Evolutionary conservation across 2,113 vertebrate species (phyloP).

Genomic region (Casuarius casuarius): DNA sequence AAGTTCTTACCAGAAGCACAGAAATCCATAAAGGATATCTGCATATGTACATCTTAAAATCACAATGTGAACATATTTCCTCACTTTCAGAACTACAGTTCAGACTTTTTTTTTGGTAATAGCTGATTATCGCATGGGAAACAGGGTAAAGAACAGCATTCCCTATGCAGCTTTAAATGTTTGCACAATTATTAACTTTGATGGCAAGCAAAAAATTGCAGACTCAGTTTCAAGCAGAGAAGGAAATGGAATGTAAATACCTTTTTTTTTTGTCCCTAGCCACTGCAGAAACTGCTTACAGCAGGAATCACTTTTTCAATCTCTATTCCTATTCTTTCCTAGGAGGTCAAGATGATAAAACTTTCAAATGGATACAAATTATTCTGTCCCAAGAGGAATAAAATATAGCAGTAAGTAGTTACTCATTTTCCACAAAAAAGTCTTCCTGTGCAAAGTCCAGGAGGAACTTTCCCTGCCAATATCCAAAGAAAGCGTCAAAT

Average conservation of each 20-base stretch:
- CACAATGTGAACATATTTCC: background rate
- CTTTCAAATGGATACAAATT: slow-evolving; percentile 5
- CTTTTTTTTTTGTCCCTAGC: background rate
- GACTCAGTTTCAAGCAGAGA: background rate
- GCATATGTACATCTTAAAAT: background rate
- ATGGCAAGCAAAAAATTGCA: background rate
- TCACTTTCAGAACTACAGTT: background rate
- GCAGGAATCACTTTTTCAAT: background rate
- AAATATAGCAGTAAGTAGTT: background rate
- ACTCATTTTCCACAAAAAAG: slow-evolving; percentile 15
- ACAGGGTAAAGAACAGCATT: background rate
- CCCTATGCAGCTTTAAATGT: background rate
- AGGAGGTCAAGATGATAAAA: background rate
- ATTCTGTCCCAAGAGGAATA: background rate
- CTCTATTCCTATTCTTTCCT: background rate
- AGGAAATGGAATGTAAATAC: slow-evolving; percentile 15
- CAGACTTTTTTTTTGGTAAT: background rate
- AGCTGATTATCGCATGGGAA: background rate
- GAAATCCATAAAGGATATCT: background rate
- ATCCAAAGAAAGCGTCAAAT: background rate
- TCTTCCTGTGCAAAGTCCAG: background rate
- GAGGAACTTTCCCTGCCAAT: background rate
- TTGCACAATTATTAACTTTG: slow-evolving; percentile 5
- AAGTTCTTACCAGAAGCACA: background rate
- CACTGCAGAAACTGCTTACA: background rate